phyloP scores from a whole-genome alignment of 2,113 vertebrate genomes.

The Mus spicilegus region DNA sequence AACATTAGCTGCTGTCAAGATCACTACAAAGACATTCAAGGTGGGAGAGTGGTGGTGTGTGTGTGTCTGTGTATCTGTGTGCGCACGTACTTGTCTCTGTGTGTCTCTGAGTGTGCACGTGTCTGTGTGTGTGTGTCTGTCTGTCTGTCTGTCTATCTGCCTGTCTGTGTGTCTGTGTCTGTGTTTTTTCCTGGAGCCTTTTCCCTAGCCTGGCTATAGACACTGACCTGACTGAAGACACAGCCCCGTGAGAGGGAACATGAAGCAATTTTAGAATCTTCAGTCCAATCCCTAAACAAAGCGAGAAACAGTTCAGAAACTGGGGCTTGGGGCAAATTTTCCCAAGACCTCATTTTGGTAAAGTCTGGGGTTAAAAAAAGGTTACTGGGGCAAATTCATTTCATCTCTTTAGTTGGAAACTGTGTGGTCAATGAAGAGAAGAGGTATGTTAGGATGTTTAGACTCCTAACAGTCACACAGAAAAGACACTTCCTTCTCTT shows the following conservation, averaged over 20 bases:
- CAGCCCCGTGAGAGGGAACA: not conserved
- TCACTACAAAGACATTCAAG: constrained; percentile 19
- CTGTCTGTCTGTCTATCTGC: no score
- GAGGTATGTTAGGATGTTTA: not conserved
- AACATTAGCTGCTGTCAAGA: not conserved
- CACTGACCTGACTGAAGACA: not conserved
- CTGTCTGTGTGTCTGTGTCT: no score
- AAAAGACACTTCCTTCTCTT: not conserved
- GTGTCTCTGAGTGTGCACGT: not conserved
- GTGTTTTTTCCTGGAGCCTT: no score
- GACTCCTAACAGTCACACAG: not conserved
- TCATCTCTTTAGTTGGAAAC: not conserved
- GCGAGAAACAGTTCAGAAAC: not conserved
- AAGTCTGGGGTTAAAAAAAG: not conserved
- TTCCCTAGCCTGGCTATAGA: not conserved
- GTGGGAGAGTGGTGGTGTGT: not conserved
- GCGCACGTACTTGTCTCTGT: no score
- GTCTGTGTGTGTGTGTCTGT: not conserved
- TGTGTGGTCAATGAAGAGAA: not conserved
- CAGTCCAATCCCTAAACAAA: not conserved
- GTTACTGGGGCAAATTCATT: not conserved
- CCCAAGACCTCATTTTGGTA: not conserved
- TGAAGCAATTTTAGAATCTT: constrained; percentile 12
- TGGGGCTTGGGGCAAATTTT: not conserved
- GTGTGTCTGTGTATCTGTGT: not conserved